Percentiles rank a stretch among this genome's conserved stretches.
Conservation (phyloP, 1,140 invertebrate genomes). For the Oreohelix idahoensis region DNA sequence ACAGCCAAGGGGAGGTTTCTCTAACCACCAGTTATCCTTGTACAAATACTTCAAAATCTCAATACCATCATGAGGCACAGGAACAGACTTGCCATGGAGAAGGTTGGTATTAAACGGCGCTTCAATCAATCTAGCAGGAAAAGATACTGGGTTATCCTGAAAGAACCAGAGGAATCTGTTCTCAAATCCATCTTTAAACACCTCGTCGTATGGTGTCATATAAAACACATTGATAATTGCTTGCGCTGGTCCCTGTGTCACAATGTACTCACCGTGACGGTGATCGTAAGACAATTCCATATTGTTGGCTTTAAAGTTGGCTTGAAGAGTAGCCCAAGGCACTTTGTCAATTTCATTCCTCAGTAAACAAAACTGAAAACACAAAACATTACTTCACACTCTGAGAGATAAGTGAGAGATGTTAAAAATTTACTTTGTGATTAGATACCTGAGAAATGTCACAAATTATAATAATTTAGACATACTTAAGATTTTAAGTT, state of each 20-base stretch:
- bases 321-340: neutral
- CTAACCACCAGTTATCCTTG: constrained; percentile 78
- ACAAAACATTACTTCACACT: too few species aligned
- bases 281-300: neutral
- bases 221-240: constrained; percentile 72
- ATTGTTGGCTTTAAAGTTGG: neutral
- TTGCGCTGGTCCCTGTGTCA: constrained; percentile 53
- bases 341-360: constrained; percentile 12
- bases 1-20: constrained; percentile 75
- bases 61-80: constrained; percentile 77
- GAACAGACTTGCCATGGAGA: constrained; percentile 73
- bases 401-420: too few species aligned
- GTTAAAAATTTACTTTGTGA: too few species aligned
- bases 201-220: constrained; percentile 38
- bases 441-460: too few species aligned
- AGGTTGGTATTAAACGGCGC: constrained; percentile 74
- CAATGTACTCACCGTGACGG: constrained; percentile 67
- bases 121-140: constrained; percentile 75
- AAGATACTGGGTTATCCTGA: constrained; percentile 77
- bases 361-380: constrained; percentile 26
- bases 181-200: constrained; percentile 75
- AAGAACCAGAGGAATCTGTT: constrained; percentile 76
- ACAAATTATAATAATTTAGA: too few species aligned
- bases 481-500: too few species aligned
- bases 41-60: constrained; percentile 80